A percentile compares a stretch with the other conserved stretches of the same genome.
Conservation (phyloP, 2,888 invertebrate genomes). For the Phengaris arion region DNA sequence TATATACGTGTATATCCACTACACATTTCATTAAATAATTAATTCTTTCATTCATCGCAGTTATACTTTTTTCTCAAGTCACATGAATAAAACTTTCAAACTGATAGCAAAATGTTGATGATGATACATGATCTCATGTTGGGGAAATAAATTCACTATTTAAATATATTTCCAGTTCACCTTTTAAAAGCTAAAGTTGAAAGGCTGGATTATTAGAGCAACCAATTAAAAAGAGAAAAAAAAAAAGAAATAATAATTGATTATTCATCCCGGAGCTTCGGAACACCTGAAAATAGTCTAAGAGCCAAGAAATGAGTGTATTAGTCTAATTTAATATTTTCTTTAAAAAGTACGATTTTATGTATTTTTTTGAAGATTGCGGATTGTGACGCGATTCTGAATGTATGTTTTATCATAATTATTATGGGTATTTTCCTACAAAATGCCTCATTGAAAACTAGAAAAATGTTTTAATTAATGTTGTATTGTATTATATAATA, state of each 20-base stretch:
- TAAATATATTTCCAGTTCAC: conserved; percentile 26
- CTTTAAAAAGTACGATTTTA: background rate
- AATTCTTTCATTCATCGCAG: too few relatives aligned
- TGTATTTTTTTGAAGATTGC: background rate
- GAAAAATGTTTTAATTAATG: too few relatives aligned
- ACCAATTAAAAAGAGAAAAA: conserved; percentile 1
- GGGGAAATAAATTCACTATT: conserved; percentile 7
- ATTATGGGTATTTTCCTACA: too few relatives aligned
- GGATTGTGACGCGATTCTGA: too few relatives aligned
- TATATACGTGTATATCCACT: too few relatives aligned
- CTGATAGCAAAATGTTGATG: background rate
- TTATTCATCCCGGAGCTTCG: conserved; percentile 23
- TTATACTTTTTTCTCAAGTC: too few relatives aligned
- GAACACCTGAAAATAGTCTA: background rate
- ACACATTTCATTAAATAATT: too few relatives aligned
- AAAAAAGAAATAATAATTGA: conserved; percentile 13
- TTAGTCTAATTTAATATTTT: background rate
- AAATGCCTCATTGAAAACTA: too few relatives aligned
- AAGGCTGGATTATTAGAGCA: conserved; percentile 26
- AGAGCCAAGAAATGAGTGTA: background rate
- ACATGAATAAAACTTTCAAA: background rate
- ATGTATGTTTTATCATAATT: too few relatives aligned
- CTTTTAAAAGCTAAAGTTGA: conserved; percentile 27
- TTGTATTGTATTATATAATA: too few relatives aligned
- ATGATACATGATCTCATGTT: background rate